A percentile compares a stretch with the other conserved stretches of the same genome.
These are phyloP conservation scores for Brachionus rotundiformis DNA, from an alignment of 1,140 invertebrate genomes.

Conservation along the genomic window DNA sequence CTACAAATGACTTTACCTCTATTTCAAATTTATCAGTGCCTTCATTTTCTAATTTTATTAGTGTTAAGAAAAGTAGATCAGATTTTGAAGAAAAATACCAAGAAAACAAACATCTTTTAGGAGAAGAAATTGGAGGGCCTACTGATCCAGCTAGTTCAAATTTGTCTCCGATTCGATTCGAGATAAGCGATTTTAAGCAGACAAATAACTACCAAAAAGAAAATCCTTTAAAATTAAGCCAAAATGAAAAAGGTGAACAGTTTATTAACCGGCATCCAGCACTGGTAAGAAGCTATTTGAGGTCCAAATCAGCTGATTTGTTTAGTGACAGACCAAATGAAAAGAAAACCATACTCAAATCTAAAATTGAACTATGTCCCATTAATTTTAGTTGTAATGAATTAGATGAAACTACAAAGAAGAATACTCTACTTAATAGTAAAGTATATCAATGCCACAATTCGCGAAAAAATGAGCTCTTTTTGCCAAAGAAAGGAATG, in stretches of 20 bases:
- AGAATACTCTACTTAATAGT: constrained; percentile 19
- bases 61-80: background rate
- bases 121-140: background rate
- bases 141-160: background rate
- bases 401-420: constrained; percentile 31
- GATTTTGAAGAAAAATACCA: background rate
- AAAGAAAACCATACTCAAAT: constrained; percentile 31
- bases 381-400: background rate
- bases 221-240: background rate
- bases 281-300: background rate
- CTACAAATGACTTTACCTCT: background rate
- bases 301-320: constrained; percentile 37
- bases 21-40: background rate
- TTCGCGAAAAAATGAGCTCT: background rate
- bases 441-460: background rate
- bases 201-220: background rate
- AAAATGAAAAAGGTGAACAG: background rate
- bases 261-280: constrained; percentile 20
- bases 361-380: background rate
- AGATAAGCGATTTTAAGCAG: background rate
- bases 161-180: background rate
- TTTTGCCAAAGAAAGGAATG: background rate
- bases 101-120: background rate
- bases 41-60: constrained; percentile 6
- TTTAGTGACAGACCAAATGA: background rate